These are phyloP conservation scores for Sphaerodactylus townsendi DNA, from an alignment of 2,113 vertebrate species.

Conservation along the genomic window DNA sequence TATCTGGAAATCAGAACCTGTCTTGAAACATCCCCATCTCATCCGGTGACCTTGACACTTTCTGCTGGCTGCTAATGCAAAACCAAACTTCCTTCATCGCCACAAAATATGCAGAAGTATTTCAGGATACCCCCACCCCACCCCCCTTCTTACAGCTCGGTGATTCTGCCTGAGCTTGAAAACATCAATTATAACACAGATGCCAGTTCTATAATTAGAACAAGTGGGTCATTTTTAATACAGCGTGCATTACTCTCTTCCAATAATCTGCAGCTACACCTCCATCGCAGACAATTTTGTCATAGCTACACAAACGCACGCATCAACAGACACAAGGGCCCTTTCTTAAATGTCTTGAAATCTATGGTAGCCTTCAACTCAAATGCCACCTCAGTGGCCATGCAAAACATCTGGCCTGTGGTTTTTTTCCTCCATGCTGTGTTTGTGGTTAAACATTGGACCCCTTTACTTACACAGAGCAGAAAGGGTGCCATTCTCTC, in stretches of 20 bases:
- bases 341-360: background rate
- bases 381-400: background rate
- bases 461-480: too few relatives aligned
- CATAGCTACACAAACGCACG: background rate
- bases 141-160: conserved; percentile 9
- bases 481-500: too few relatives aligned
- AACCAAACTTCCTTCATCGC: background rate
- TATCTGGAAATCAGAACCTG: conserved; percentile 13
- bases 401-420: rapidly evolving
- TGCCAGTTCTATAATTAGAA: conserved; percentile 44
- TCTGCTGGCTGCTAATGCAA: background rate
- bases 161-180: conserved; percentile 27
- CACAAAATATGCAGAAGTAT: conserved; percentile 2
- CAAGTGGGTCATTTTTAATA: conserved; percentile 8
- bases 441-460: background rate
- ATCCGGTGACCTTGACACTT: background rate
- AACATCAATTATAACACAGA: conserved; percentile 43
- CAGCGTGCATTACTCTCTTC: background rate
- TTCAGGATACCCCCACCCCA: background rate
- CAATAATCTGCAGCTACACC: background rate
- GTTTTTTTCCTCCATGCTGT: rapidly evolving
- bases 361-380: rapidly evolving
- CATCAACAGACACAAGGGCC: background rate
- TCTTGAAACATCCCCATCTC: background rate
- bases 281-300: background rate